Evolutionary conservation across 1,140 invertebrate genomes (phyloP), one percentile per base, ranked within the genome.

Genomic region (Trachymyrmex cornetzi): DNA sequence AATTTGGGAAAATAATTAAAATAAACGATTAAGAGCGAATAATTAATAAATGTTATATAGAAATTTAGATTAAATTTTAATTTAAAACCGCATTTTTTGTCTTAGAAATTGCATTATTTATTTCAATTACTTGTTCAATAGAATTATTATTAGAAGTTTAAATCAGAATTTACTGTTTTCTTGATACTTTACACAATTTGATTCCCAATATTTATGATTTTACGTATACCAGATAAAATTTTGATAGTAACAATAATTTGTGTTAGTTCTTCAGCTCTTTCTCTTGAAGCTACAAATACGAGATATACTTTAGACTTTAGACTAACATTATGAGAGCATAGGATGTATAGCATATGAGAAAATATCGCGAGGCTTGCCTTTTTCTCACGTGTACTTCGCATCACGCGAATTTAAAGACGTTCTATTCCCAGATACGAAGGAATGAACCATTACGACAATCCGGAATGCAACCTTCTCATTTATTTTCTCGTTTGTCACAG

Each of bases 381-480:
- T 89, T 92, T 93, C 89, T 90, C 87, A 88, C 89, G 89, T 91
- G 71, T 55, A 57, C 72, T 55, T 77, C 55, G 81, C 81, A 85
- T 90, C 89, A 90, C 89, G 88, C 88, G 88, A 90, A 61, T 85
- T 24, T 90, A 89, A 79, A 89, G 79, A 55, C 89, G 72, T 89
- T 77, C 88, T 86, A 90, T 90, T 90, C 89, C 89, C 88, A 90
- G 88, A 22, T 89, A 66, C 67, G 27, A 82, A 75, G 27, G 77
- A 77, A 84, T 59, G 53, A 38, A 19, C 14, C 69, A 66, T 82
- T 87, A 44, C 64, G 48, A 77, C 30, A 34, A 5, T 69, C 11
- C 63, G 66, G 69, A 80, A 80, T 63, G 87, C 69, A 61, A 86
- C 38, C 64, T 86, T 77, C 27, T 53, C 34, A 61, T 71, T 89